phyloP scores from a whole-genome alignment of 2,888 invertebrate genomes.

The Venusia cambrica region DNA sequence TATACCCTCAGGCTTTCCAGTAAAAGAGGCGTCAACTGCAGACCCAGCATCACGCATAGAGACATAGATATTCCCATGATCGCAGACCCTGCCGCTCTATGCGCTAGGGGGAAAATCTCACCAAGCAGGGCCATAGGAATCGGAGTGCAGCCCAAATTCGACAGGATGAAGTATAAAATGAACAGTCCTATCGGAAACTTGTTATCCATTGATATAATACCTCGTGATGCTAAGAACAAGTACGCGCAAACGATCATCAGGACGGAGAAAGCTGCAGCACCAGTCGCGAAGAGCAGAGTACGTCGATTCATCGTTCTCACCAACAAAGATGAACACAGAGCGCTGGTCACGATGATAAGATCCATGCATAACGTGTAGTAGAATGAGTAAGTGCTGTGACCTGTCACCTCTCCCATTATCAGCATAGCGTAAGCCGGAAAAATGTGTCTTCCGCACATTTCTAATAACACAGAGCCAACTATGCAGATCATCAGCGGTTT shows the following conservation, averaged over 20 bases:
- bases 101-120: conserved; percentile 46
- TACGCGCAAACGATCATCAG: conserved; percentile 36
- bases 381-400: conserved; percentile 36
- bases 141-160: conserved; percentile 49
- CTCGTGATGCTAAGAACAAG: conserved; percentile 34
- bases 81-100: conserved; percentile 41
- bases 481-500: conserved; percentile 42
- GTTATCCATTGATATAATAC: conserved; percentile 33
- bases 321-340: conserved; percentile 39
- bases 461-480: conserved; percentile 38
- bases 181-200: conserved; percentile 39
- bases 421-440: conserved; percentile 45
- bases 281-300: conserved; percentile 42
- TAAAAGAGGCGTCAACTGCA: conserved; percentile 43
- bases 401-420: conserved; percentile 40
- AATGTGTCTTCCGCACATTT: conserved; percentile 45
- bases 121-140: conserved; percentile 46
- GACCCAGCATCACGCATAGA: conserved; percentile 33
- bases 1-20: conserved; percentile 41
- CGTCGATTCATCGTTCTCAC: conserved; percentile 44
- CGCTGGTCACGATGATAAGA: conserved; percentile 41
- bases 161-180: conserved; percentile 41
- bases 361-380: conserved; percentile 45
- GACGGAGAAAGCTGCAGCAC: conserved; percentile 37
- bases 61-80: conserved; percentile 41